These are phyloP conservation scores for Lepisosteus osseus DNA, from an alignment of 2,113 vertebrate genomes.

Conservation along the genomic window DNA sequence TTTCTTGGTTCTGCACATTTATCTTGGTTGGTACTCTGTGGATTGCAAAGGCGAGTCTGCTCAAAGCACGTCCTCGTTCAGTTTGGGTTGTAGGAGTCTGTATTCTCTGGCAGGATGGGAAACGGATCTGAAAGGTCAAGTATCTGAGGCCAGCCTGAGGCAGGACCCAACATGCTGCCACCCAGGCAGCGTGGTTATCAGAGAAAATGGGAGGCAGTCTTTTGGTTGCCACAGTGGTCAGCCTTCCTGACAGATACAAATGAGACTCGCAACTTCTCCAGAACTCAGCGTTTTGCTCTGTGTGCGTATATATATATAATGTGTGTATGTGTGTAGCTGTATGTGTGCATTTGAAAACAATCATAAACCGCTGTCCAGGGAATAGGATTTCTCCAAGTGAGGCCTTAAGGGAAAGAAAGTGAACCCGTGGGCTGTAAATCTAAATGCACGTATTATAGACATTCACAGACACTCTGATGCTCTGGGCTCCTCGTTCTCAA, in stretches of 20 bases:
- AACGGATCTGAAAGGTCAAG: constrained; percentile 54
- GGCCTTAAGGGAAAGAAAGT: neutral
- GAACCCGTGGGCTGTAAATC: neutral
- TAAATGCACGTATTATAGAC: constrained; percentile 7
- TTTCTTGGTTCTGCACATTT: too few species aligned
- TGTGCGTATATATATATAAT: neutral
- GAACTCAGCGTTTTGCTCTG: neutral
- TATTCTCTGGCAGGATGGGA: neutral
- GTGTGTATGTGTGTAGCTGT: constrained; percentile 4
- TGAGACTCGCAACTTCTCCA: constrained; percentile 9
- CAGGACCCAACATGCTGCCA: constrained; percentile 33
- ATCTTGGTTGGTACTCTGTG: too few species aligned
- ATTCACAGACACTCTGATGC: neutral
- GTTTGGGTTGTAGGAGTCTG: too few species aligned
- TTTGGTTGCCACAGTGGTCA: neutral
- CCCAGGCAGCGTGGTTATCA: constrained; percentile 1
- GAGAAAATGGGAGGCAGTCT: constrained; percentile 29
- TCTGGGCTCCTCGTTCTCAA: neutral
- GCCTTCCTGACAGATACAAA: constrained; percentile 5
- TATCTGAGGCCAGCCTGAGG: constrained; percentile 64
- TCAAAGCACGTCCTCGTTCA: too few species aligned
- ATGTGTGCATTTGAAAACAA: neutral
- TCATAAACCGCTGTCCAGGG: constrained; percentile 1
- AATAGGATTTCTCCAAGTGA: neutral
- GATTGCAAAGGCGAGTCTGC: too few species aligned